Conservation (phyloP, 2,113 vertebrate genomes). For the Megaptera novaeangliae region DNA sequence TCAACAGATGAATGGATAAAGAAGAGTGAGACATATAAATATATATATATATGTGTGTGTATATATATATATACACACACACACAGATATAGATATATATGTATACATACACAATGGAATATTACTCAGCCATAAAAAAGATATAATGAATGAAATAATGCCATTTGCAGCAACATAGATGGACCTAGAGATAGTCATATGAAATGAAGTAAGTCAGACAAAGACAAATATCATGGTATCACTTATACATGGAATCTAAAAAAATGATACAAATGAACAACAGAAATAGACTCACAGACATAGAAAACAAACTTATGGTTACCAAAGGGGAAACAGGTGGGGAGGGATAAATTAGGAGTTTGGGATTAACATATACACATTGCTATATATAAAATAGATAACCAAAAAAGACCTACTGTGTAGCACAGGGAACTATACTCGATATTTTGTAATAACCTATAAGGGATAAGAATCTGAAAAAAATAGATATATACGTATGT, state of each 20-base stretch:
- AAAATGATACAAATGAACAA: neutral
- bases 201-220: neutral
- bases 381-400: neutral
- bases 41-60: too few species aligned
- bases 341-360: neutral
- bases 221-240: neutral
- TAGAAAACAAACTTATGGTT: neutral
- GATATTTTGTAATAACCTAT: neutral
- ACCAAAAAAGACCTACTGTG: neutral
- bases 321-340: neutral
- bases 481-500: neutral
- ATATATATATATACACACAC: too few species aligned
- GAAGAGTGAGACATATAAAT: too few species aligned
- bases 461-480: neutral
- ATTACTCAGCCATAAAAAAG: neutral
- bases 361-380: neutral
- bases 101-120: neutral
- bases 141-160: neutral
- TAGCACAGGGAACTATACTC: neutral
- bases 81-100: neutral
- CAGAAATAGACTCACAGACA: neutral
- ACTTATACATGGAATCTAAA: neutral
- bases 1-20: neutral
- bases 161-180: neutral
- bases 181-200: neutral